These are phyloP conservation scores for Sterrhoptilus dennistouni DNA, from an alignment of 2,113 vertebrate species.

Conservation along the genomic window DNA sequence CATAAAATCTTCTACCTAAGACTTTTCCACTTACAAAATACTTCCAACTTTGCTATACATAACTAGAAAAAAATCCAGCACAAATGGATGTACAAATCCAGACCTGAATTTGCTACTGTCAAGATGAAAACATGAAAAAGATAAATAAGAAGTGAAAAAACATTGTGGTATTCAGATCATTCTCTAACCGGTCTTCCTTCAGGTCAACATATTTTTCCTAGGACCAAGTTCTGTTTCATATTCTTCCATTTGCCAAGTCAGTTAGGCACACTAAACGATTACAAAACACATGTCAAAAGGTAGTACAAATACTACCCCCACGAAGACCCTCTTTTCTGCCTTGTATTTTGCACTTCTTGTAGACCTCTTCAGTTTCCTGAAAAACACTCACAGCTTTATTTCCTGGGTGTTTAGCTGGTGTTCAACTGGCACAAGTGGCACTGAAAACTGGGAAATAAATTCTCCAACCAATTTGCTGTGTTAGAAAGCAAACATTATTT, in stretches of 20 bases:
- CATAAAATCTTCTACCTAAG: neutral
- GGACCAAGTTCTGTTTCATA: neutral
- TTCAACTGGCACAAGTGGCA: neutral
- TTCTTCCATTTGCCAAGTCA: neutral
- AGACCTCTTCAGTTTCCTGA: neutral
- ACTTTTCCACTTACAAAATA: neutral
- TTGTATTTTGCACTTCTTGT: neutral
- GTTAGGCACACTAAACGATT: neutral
- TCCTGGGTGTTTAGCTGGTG: neutral
- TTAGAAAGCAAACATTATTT: neutral
- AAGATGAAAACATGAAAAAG: neutral
- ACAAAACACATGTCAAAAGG: neutral
- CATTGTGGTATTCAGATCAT: neutral
- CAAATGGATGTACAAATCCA: neutral
- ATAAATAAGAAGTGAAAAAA: neutral
- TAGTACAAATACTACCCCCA: neutral
- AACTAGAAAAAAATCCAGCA: neutral
- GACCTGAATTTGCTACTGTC: neutral
- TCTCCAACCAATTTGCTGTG: neutral
- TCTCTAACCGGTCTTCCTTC: neutral
- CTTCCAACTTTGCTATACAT: neutral
- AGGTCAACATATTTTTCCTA: neutral
- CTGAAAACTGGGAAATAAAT: neutral
- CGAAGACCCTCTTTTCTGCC: neutral
- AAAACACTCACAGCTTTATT: neutral